Base-by-base conservation (phyloP, 2,888 invertebrate species). In the Rhingia rostrata region DNA sequence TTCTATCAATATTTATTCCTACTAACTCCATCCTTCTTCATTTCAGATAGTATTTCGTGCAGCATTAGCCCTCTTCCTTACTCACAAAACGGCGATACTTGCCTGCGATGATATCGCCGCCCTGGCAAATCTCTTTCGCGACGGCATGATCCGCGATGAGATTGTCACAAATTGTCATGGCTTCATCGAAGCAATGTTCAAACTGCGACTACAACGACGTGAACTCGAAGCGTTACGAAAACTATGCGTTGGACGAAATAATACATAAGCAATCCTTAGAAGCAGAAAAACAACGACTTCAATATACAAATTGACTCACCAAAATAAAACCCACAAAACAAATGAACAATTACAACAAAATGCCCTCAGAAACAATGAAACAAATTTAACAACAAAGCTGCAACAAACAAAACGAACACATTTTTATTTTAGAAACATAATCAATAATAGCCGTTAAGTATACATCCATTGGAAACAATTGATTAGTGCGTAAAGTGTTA, bases 121-220 rank as follows among this genome's bases (percentile, higher is more conserved):
- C 41, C 92, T 97, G 86, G 96, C 96, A 2, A 95, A 95, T 88
- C 94, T 96, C 89, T 97, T 98, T 89, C 96, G 96, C 10, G 89
- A 89, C 88, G 93, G 94, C 56, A 96, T 97, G 89, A 95, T 95
- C 35, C 95, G 94, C 89, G 96, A 95, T 90, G 94, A 94, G 78
- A 94, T 94, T 88, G 95, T 96, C 64, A 92, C 97, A 66, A 94
- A 97, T 90, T 98, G 98, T 90, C 98, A 98, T 91, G 94, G 94
- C 86, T 98, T 98, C 91, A 96, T 98, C 94, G 93, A 96, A 95
- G 94, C 95, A 88, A 95, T 97, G 90, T 97, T 97, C 91, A 95
- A 94, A 92, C 93, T 95, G 78, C 95, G 95, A 54, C 92, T 97
- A 88, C 91, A 90, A 88, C 90, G 91, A 83, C 88, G 88, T 37